phyloP scores from a whole-genome alignment of 2,797 vertebrate genomes.

The Falco concolor region DNA sequence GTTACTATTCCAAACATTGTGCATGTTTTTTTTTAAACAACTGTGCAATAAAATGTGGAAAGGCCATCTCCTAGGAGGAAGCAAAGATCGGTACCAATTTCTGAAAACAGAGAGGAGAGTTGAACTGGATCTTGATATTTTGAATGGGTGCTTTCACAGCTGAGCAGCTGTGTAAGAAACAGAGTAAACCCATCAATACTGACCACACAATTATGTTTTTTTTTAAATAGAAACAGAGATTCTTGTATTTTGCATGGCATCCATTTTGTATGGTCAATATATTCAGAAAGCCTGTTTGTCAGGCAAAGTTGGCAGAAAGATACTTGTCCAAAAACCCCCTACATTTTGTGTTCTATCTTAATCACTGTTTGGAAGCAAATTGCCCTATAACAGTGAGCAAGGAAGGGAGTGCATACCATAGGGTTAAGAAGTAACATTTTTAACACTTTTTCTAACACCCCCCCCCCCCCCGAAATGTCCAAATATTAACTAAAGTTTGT shows the following conservation, averaged over 20 bases:
- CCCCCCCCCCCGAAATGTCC: not conserved
- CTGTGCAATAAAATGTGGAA: not conserved
- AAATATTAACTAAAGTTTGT: not conserved
- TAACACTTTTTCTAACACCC: not conserved
- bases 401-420: rapidly evolving
- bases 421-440: not conserved
- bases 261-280: not conserved
- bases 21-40: not conserved
- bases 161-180: not conserved
- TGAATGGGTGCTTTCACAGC: not conserved
- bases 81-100: not conserved
- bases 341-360: not conserved
- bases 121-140: not conserved
- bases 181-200: not conserved
- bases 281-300: not conserved
- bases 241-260: not conserved
- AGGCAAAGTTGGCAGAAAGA: not conserved
- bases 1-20: not conserved
- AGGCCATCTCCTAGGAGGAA: not conserved
- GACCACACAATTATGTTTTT: not conserved
- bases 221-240: not conserved
- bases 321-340: not conserved
- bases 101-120: not conserved
- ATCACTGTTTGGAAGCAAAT: not conserved
- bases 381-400: not conserved